Percentiles rank a stretch among this genome's conserved stretches.
These are phyloP conservation scores for Syrphus vitripennis DNA, from an alignment of 2,888 invertebrate species.

Conservation along the genomic window DNA sequence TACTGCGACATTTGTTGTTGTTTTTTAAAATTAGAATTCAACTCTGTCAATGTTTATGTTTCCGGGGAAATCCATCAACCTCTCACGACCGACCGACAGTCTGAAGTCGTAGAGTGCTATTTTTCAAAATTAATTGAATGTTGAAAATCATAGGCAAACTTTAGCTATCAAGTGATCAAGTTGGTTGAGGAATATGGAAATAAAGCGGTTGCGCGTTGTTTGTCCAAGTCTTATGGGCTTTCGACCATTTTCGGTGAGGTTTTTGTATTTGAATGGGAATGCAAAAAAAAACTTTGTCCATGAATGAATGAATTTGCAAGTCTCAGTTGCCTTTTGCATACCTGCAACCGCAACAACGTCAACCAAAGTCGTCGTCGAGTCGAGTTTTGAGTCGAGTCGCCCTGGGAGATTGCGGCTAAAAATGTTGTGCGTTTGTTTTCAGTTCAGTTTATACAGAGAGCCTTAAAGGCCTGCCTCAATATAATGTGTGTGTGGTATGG, in stretches of 20 bases:
- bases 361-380: not conserved
- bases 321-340: conserved; percentile 60
- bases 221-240: conserved; percentile 1
- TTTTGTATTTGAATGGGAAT: conserved; percentile 6
- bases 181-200: conserved; percentile 51
- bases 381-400: not conserved
- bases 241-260: conserved; percentile 48
- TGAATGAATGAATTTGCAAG: conserved; percentile 68
- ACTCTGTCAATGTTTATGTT: conserved; percentile 31
- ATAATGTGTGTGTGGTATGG: conserved; percentile 61
- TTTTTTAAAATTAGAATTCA: conserved; percentile 32
- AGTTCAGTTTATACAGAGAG: no score
- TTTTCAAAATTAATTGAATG: conserved; percentile 53
- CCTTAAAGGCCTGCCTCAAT: conserved; percentile 58
- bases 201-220: conserved; percentile 13
- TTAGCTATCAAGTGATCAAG: not conserved
- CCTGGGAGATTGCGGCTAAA: not conserved
- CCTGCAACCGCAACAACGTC: no score
- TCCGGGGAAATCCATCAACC: conserved; percentile 39
- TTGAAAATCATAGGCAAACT: not conserved
- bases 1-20: not conserved
- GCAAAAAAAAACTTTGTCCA: conserved; percentile 47
- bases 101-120: not conserved
- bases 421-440: not conserved
- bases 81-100: not conserved